phyloP scores from a whole-genome alignment of 2,113 vertebrate genomes.

The Erythrocebus patas region DNA sequence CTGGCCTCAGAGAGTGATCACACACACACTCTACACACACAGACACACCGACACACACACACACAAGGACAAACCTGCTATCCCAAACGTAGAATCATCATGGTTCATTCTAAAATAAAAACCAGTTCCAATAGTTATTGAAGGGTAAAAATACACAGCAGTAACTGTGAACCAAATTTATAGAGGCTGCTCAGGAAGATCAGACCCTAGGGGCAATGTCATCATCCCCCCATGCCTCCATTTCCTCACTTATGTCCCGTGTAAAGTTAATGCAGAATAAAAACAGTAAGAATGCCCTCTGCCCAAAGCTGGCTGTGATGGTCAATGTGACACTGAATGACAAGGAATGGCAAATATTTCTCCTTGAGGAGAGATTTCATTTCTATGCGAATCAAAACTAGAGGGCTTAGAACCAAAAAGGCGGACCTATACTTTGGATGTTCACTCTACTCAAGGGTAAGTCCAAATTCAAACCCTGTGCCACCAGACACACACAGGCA shows the following conservation, averaged over 20 bases:
- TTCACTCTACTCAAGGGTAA: background rate
- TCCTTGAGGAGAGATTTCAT: background rate
- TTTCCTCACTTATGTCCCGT: background rate
- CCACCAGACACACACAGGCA: background rate
- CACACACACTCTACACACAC: background rate
- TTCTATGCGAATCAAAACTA: constrained; percentile 19
- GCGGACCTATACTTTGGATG: background rate
- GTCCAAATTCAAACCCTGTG: background rate
- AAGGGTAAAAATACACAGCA: background rate
- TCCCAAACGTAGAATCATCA: background rate
- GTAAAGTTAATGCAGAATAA: background rate
- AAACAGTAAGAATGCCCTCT: background rate
- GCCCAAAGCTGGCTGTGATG: background rate
- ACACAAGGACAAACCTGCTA: background rate
- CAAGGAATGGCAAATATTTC: background rate
- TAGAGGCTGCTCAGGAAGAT: background rate
- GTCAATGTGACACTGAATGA: background rate
- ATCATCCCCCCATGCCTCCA: background rate
- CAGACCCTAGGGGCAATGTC: background rate
- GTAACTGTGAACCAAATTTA: background rate
- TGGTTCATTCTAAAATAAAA: background rate
- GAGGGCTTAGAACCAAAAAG: background rate
- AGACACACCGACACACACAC: background rate
- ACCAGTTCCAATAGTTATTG: background rate
- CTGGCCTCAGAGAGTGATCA: background rate